Evolutionary conservation across 2,797 vertebrate species (phyloP).

Genomic region (Ctenopoma multispine): DNA sequence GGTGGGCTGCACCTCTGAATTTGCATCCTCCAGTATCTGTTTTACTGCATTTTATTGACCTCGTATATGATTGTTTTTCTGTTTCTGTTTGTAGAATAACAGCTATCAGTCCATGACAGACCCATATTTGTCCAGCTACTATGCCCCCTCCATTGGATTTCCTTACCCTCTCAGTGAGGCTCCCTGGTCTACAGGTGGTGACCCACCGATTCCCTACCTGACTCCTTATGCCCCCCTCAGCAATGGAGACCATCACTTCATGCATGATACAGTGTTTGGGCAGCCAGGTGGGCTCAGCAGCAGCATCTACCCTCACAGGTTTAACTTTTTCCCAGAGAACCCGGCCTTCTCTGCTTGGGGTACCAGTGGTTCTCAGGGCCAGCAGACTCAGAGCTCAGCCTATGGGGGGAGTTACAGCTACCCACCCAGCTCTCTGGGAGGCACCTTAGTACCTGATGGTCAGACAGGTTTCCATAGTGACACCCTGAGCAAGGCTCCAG

Average conservation of each 20-base stretch:
- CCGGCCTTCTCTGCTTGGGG: slow-evolving; percentile 98
- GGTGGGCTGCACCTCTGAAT: slow-evolving; percentile 81
- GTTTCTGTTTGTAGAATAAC: slow-evolving; percentile 88
- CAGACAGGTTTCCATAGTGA: slow-evolving; percentile 96
- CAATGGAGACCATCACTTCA: slow-evolving; percentile 98
- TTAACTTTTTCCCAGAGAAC: slow-evolving; percentile 98
- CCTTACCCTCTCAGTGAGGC: slow-evolving; percentile 98
- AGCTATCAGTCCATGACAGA: slow-evolving; percentile 99
- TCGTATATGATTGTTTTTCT: neutral
- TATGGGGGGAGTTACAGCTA: slow-evolving; percentile 98
- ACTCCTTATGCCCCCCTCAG: slow-evolving; percentile 98
- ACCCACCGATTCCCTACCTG: slow-evolving; percentile 97
- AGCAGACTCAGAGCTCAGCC: slow-evolving; percentile 96
- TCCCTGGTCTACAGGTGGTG: slow-evolving; percentile 98
- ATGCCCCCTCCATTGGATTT: slow-evolving; percentile 97
- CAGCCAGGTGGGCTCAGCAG: slow-evolving; percentile 96
- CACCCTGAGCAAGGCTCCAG: slow-evolving; percentile 94
- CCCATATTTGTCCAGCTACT: slow-evolving; percentile 97
- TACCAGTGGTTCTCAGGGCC: slow-evolving; percentile 95
- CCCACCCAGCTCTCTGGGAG: slow-evolving; percentile 94
- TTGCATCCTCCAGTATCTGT: neutral
- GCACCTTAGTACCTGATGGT: slow-evolving; percentile 94
- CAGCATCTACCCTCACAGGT: slow-evolving; percentile 95
- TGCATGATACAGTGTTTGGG: slow-evolving; percentile 98
- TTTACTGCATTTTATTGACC: neutral